A percentile compares a stretch with the other conserved stretches of the same genome.
Evolutionary conservation across 1,140 invertebrate species (phyloP).

Genomic region (Holotrichia oblita): DNA sequence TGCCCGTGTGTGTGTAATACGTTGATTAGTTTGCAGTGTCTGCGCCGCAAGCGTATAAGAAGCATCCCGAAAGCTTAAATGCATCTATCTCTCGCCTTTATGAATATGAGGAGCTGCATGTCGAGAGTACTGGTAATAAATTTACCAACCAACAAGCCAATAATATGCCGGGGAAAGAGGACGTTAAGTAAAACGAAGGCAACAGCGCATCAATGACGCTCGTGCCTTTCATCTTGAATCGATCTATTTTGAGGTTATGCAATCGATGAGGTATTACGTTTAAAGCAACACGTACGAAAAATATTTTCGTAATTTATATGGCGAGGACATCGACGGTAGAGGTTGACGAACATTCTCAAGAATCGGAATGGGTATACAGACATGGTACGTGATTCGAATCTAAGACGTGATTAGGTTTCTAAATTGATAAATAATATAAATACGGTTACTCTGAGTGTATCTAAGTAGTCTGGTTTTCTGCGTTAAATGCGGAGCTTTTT

Average conservation of each 20-base stretch:
- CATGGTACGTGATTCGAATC: not conserved
- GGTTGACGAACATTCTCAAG: not conserved
- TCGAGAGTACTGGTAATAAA: not conserved
- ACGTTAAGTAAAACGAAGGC: not conserved
- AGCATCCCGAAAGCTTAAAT: not conserved
- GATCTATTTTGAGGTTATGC: slow-evolving; percentile 11
- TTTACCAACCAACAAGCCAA: not conserved
- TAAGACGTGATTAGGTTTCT: not conserved
- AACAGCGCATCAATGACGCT: not conserved
- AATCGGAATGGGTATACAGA: not conserved
- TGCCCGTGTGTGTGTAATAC: not conserved
- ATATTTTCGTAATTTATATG: not conserved
- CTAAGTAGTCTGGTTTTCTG: too few species aligned
- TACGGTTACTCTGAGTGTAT: too few species aligned
- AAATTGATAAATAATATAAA: not conserved
- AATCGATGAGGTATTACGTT: not conserved
- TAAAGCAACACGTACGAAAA: not conserved
- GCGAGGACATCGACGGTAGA: not conserved
- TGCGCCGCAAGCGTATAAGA: not conserved
- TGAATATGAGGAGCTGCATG: not conserved
- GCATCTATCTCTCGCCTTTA: not conserved
- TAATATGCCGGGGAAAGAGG: not conserved
- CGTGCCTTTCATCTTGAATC: not conserved
- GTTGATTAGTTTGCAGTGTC: not conserved
- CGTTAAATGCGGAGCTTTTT: too few species aligned